phyloP scores from a whole-genome alignment of 1,140 invertebrate species.

The Ridgeia piscesae region DNA sequence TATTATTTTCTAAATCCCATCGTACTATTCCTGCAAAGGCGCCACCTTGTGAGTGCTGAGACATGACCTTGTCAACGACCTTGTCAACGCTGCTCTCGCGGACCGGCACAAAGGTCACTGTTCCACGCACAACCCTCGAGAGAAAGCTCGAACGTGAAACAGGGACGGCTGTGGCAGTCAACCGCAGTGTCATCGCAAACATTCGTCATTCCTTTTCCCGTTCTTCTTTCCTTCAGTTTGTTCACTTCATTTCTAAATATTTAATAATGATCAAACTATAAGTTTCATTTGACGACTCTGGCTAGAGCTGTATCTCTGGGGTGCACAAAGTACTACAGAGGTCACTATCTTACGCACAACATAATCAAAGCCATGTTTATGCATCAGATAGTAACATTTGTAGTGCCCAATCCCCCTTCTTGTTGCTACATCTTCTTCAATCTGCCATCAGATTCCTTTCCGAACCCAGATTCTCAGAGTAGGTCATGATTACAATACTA shows the following conservation, averaged over 20 bases:
- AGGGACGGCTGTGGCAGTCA: background rate
- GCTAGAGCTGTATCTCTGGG: background rate
- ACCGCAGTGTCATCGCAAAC: background rate
- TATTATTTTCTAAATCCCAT: background rate
- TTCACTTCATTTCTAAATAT: background rate
- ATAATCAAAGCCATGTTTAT: background rate
- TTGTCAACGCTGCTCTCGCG: background rate
- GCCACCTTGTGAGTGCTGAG: background rate
- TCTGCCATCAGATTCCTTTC: background rate
- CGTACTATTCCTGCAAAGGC: background rate
- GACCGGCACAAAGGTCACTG: background rate
- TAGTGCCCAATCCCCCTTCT: background rate
- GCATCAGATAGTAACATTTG: background rate
- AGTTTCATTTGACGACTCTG: background rate
- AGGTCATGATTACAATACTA: background rate
- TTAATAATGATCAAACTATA: background rate
- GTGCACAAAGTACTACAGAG: background rate
- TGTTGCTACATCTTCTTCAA: background rate
- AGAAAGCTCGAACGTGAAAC: background rate
- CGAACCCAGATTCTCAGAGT: background rate
- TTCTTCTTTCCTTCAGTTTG: background rate
- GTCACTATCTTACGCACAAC: conserved; percentile 4
- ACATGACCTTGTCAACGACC: background rate
- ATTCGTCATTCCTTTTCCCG: background rate
- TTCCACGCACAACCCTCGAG: background rate